Conservation (phyloP, 2,113 vertebrate genomes). For the Paracanthobrama guichenoti region DNA sequence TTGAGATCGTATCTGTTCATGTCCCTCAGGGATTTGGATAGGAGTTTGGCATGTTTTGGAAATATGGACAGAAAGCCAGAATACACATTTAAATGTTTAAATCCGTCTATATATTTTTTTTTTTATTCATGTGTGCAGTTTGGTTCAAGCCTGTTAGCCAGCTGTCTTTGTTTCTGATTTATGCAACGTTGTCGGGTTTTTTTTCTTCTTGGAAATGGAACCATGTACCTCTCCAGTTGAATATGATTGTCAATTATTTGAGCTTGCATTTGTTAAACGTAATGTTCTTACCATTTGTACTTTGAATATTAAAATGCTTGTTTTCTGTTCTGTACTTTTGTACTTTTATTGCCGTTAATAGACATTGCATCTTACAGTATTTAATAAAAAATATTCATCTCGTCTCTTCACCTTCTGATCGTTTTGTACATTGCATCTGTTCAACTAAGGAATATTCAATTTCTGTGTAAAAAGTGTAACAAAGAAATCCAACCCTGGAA, state of each 20-base stretch:
- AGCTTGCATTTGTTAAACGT: not conserved
- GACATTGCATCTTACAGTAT: not conserved
- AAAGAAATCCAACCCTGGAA: not conserved
- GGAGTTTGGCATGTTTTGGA: not conserved
- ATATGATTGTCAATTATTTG: not conserved
- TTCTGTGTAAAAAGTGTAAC: too few species aligned
- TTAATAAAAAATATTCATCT: conserved; percentile 11
- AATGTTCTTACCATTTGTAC: not conserved
- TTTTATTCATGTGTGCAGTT: not conserved
- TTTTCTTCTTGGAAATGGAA: not conserved
- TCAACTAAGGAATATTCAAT: not conserved
- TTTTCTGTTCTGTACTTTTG: not conserved
- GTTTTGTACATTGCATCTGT: not conserved
- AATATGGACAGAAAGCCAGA: conserved; percentile 34
- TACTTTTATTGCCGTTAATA: not conserved
- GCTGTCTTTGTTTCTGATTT: not conserved
- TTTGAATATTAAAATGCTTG: not conserved
- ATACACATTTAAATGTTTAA: not conserved
- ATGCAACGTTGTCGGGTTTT: not conserved
- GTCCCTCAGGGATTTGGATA: conserved; percentile 11
- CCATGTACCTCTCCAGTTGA: not conserved
- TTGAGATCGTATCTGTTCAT: conserved; percentile 9
- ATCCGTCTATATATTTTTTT: not conserved
- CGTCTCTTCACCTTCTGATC: not conserved
- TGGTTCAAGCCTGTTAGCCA: not conserved